A percentile compares a stretch with the other conserved stretches of the same genome.
phyloP scores from a whole-genome alignment of 2,113 vertebrate genomes.

The Chrysemys picta region DNA sequence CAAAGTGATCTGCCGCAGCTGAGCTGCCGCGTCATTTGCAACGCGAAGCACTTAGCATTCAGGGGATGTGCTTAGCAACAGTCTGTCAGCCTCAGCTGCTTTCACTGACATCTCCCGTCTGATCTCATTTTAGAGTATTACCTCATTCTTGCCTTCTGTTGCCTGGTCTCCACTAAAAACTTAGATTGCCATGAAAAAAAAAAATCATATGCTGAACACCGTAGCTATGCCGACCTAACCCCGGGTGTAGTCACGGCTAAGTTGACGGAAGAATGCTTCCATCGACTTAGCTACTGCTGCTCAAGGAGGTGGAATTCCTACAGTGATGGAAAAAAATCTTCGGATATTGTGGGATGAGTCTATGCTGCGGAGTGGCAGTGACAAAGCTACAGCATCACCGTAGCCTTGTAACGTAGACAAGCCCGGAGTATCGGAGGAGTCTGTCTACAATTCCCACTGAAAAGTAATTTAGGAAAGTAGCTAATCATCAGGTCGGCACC shows the following conservation, averaged over 20 bases:
- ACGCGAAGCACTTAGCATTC: neutral
- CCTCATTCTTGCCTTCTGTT: neutral
- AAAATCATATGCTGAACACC: neutral
- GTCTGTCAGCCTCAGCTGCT: neutral
- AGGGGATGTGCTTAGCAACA: accelerated
- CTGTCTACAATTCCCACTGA: neutral
- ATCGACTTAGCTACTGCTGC: neutral
- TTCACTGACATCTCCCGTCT: neutral
- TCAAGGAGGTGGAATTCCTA: neutral
- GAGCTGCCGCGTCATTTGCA: neutral
- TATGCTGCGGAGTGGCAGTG: neutral
- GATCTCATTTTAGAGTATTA: neutral
- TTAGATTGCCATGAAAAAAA: neutral
- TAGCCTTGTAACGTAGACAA: neutral
- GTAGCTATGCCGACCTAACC: neutral
- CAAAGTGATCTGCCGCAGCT: neutral
- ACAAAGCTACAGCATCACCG: no score
- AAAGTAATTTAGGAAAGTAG: neutral
- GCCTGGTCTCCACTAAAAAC: neutral
- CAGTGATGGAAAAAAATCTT: neutral
- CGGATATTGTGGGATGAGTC: neutral
- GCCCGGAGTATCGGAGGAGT: neutral
- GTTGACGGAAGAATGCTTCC: neutral
- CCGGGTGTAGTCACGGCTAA: neutral
- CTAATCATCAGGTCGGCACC: neutral